Percentiles rank a stretch among this genome's conserved stretches.
These are phyloP conservation scores for Drosophila varians DNA, from an alignment of 1,140 invertebrate genomes.

Conservation along the genomic window DNA sequence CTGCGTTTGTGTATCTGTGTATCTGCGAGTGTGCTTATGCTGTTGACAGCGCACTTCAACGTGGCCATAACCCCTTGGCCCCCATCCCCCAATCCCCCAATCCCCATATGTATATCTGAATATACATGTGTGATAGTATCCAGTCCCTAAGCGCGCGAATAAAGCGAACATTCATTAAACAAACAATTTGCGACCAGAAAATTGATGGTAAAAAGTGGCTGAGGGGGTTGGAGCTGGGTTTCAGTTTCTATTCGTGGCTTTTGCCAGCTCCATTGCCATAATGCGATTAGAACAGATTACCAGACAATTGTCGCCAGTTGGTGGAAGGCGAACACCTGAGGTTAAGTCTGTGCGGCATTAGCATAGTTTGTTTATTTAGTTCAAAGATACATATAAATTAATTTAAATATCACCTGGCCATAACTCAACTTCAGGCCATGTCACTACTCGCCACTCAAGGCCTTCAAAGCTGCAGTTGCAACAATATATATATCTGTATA, in stretches of 20 bases:
- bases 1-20: constrained; percentile 2
- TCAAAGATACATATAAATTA: constrained; percentile 72
- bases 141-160: constrained; percentile 43
- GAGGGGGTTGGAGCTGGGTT: neutral
- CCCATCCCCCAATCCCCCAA: neutral
- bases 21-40: constrained; percentile 55
- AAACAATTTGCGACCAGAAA: constrained; percentile 44
- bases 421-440: constrained; percentile 69
- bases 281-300: constrained; percentile 81
- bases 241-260: constrained; percentile 8
- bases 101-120: neutral
- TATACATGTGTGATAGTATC: neutral
- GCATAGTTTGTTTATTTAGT: constrained; percentile 79
- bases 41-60: constrained; percentile 63
- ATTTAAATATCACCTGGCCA: constrained; percentile 76
- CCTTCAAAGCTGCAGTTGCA: constrained; percentile 67
- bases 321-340: constrained; percentile 58
- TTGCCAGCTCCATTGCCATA: constrained; percentile 49
- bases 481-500: constrained; percentile 10
- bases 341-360: constrained; percentile 50
- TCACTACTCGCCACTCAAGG: constrained; percentile 60
- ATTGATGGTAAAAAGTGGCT: neutral
- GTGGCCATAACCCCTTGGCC: constrained; percentile 30
- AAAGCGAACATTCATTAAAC: constrained; percentile 53
- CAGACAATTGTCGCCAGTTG: constrained; percentile 70